Evolutionary conservation across 2,113 vertebrate genomes (phyloP).

Genomic region (Sturnus vulgaris): DNA sequence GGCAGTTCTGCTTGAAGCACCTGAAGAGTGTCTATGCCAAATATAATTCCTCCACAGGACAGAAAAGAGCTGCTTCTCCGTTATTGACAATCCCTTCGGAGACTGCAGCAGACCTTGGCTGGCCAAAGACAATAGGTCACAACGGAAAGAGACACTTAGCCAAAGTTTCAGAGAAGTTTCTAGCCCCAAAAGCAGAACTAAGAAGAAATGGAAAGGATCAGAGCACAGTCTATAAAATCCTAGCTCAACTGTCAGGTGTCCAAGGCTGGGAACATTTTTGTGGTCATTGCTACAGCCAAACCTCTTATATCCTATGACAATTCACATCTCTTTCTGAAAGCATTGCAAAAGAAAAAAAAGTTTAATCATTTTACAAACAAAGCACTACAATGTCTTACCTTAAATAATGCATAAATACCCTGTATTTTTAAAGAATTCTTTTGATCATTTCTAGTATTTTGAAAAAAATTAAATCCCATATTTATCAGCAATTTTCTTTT

Average conservation of each 20-base stretch:
- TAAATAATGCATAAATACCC: background rate
- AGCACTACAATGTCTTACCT: background rate
- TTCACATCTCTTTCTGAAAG: background rate
- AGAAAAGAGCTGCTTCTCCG: background rate
- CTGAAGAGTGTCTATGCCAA: background rate
- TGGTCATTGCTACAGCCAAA: background rate
- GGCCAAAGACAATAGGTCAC: background rate
- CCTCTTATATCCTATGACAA: background rate
- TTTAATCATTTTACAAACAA: background rate
- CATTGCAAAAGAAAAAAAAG: background rate
- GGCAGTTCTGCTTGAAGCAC: background rate
- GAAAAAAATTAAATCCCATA: background rate
- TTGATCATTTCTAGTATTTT: background rate
- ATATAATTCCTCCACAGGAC: background rate
- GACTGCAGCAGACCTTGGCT: background rate
- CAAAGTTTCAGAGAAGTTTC: background rate
- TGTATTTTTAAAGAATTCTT: background rate
- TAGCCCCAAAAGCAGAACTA: background rate
- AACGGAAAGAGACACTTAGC: background rate
- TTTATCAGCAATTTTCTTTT: background rate
- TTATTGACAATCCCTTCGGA: background rate
- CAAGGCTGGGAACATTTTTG: background rate
- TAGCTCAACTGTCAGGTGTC: background rate
- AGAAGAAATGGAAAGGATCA: background rate
- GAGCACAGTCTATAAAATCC: background rate